Evolutionary conservation across 2,888 invertebrate genomes (phyloP).

Genomic region (Patella pellucida): DNA sequence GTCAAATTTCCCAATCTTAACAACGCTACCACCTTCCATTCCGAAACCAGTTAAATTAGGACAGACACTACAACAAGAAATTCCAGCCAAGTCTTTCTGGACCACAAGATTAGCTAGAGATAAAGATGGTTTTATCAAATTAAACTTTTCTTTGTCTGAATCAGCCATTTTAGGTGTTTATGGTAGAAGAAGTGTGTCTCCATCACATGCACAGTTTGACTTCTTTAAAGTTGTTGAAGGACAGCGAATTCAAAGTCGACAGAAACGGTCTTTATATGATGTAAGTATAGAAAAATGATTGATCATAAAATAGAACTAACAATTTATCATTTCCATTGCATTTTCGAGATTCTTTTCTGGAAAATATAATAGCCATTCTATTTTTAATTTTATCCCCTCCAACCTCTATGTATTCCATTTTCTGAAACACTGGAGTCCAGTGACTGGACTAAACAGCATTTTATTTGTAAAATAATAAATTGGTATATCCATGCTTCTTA

Average conservation of each 20-base stretch:
- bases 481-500: no score
- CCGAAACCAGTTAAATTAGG: constrained; percentile 76
- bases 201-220: constrained; percentile 96
- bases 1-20: constrained; percentile 20
- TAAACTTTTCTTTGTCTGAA: constrained; percentile 82
- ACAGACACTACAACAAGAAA: constrained; percentile 88
- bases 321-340: no score
- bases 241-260: constrained; percentile 47
- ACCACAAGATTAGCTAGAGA: constrained; percentile 97
- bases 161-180: constrained; percentile 84
- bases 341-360: no score
- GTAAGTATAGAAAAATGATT: background rate
- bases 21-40: constrained; percentile 29
- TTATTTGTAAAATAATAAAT: no score
- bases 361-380: no score
- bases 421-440: no score
- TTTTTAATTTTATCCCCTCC: no score
- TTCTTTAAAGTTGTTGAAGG: constrained; percentile 88
- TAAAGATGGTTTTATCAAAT: constrained; percentile 92
- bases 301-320: no score
- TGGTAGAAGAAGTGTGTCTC: constrained; percentile 91
- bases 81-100: constrained; percentile 96
- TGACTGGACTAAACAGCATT: no score
- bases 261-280: background rate
- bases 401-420: no score